Conservation (phyloP, 2,888 invertebrate genomes). For the Halictus quadricinctus region DNA sequence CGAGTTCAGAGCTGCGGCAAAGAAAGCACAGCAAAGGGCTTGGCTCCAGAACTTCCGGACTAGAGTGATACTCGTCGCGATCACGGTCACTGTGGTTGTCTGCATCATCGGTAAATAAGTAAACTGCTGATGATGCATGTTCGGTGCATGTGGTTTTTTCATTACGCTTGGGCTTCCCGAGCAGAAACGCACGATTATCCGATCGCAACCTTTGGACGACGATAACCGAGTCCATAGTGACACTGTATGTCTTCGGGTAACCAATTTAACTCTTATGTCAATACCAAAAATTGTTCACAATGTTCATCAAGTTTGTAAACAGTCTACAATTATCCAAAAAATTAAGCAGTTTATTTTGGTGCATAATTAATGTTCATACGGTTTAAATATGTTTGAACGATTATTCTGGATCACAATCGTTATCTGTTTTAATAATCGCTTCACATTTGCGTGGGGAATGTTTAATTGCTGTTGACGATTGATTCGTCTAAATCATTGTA, state of each 20-base stretch:
- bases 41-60: slow-evolving; percentile 79
- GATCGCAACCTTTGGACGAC: not conserved
- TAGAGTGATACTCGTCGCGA: slow-evolving; percentile 72
- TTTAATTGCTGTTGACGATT: no score
- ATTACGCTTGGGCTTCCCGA: not conserved
- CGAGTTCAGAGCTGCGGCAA: slow-evolving; percentile 79
- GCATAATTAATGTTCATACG: no score
- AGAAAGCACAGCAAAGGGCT: slow-evolving; percentile 76
- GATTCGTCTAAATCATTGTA: no score
- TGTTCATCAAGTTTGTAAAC: not conserved
- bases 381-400: no score
- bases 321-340: no score
- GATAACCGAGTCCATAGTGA: not conserved
- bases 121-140: slow-evolving; percentile 32
- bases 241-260: no score
- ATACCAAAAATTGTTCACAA: not conserved
- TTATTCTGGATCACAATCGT: no score
- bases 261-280: no score
- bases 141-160: slow-evolving; percentile 25
- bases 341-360: no score
- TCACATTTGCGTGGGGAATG: no score
- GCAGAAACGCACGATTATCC: slow-evolving; percentile 6
- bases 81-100: slow-evolving; percentile 74
- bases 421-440: no score
- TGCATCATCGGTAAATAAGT: slow-evolving; percentile 76